Base-by-base conservation (phyloP, 2,888 invertebrate species). In the Thyatira batis region DNA sequence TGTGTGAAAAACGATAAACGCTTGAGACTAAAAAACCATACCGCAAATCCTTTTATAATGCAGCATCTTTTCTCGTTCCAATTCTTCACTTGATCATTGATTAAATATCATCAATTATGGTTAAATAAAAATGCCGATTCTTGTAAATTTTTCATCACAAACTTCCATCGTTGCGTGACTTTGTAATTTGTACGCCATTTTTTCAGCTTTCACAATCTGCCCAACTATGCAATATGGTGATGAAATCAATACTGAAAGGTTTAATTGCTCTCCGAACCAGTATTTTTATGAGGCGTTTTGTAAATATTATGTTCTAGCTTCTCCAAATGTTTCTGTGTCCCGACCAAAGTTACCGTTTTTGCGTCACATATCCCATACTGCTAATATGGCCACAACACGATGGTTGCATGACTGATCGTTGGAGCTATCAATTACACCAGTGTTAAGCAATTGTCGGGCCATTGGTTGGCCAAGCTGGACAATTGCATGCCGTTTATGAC, bases 401-500 rank as follows among this genome's bases (percentile, higher is more conserved):
- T 39, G 39, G 50, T 58, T 56, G 56, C 63, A 54, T 59, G 58
- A 52, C 44, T 58, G 63, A 65, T 59, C 62, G 67, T 68, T 66
- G 61, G 69, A 70, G 50, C 62, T 63, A 70, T 77, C 82, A 83
- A 82, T 84, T 79, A 78, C 72, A 66, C 59, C 66, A 76, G 71
- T 74, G 79, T 80, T 63, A 65, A 67, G 70, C 84, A 82, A 85
- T 85, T 83, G 85, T 52, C 59, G 52, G 61, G n/a, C 54, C 57
- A 62, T 69, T 73, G 67, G 63, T 53, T 55, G 63, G 55, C 50
- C 71, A 66, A 67, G 60, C 65, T 57, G 27, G 61, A 58, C 78
- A 80, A 85, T 85, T 85, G 85, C 72, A 51, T 44, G 51, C 69
- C 78, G 73, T 76, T 82, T 76, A 76, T 56, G 63, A 53, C 75